Percentiles rank a stretch among this genome's conserved stretches.
Evolutionary conservation across 1,140 invertebrate species (phyloP).

Genomic region (Neuroterus valhalla): DNA sequence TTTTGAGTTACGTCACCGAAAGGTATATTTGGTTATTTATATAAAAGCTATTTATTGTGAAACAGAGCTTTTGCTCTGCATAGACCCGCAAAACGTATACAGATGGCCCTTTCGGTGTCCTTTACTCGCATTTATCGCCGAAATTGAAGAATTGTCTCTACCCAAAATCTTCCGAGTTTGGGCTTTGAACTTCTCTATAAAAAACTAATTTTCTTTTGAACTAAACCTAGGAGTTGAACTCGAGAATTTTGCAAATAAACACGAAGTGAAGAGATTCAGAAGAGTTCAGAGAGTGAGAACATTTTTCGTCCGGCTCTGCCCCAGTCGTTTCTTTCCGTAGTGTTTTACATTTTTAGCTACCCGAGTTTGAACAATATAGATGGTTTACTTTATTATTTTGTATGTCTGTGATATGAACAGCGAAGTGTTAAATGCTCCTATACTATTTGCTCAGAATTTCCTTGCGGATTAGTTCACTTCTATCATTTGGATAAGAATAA

Average conservation of each 20-base stretch:
- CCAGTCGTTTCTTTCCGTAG: not conserved
- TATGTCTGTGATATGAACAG: slow-evolving; percentile 14
- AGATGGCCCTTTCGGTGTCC: not conserved
- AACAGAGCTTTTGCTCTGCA: not conserved
- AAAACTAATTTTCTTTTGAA: not conserved
- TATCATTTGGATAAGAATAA: not conserved
- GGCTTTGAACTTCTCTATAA: not conserved
- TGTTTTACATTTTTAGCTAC: not conserved
- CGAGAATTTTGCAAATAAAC: not conserved
- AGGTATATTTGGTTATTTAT: not conserved
- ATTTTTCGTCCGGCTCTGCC: not conserved
- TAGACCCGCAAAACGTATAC: too few relatives aligned
- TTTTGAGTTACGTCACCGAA: not conserved
- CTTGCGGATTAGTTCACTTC: not conserved
- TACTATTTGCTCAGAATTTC: not conserved
- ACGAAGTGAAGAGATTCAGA: too few relatives aligned
- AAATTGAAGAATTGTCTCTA: not conserved
- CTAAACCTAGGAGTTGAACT: not conserved
- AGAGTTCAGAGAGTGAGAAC: not conserved
- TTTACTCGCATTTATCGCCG: not conserved
- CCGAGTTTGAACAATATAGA: not conserved
- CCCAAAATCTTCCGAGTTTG: not conserved
- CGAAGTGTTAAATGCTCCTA: not conserved
- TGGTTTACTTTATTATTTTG: slow-evolving; percentile 17
- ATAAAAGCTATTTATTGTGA: not conserved